phyloP scores from a whole-genome alignment of 2,113 vertebrate genomes.

The Brienomyrus longianalis region DNA sequence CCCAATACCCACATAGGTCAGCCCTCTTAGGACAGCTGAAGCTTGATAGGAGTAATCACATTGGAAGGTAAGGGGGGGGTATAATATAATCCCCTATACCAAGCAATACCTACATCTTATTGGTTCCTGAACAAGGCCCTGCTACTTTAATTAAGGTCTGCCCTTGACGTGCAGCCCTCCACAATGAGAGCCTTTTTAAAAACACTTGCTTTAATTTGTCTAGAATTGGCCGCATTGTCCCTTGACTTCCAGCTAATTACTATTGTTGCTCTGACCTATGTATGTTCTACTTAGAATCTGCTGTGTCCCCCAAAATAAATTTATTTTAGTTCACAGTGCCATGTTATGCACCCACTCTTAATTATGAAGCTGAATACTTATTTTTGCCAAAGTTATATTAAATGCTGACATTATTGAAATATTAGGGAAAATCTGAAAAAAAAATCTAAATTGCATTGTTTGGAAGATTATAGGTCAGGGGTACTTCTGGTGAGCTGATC shows the following conservation, averaged over 20 bases:
- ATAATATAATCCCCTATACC: background rate
- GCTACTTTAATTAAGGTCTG: slow-evolving; percentile 12
- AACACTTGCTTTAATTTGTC: background rate
- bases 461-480: background rate
- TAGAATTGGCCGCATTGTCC: background rate
- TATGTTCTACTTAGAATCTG: background rate
- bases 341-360: background rate
- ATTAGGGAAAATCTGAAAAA: background rate
- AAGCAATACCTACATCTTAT: slow-evolving; percentile 3
- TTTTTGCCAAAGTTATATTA: background rate
- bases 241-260: background rate
- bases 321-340: background rate
- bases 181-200: background rate
- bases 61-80: background rate
- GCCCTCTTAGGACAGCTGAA: background rate
- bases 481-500: background rate
- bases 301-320: background rate
- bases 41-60: slow-evolving; percentile 1
- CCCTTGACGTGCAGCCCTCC: background rate
- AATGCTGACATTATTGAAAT: background rate
- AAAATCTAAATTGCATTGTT: background rate
- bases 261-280: background rate
- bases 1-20: background rate
- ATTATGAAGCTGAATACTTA: background rate
- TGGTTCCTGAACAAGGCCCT: background rate